A percentile compares a stretch with the other conserved stretches of the same genome.
These are phyloP conservation scores for Neomicropteryx cornuta DNA, from an alignment of 1,140 invertebrate genomes.

Conservation along the genomic window DNA sequence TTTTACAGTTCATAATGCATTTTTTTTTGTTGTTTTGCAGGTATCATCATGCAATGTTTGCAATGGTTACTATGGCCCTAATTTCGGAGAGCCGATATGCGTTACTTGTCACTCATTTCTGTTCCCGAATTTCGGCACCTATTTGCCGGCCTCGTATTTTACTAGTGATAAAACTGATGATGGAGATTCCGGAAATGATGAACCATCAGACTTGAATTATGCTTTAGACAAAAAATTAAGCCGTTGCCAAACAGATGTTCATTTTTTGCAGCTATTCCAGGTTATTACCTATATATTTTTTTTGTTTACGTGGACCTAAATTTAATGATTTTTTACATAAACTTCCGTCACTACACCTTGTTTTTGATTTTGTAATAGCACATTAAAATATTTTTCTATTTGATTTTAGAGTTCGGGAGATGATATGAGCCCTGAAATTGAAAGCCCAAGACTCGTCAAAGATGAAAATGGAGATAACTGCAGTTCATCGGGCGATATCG, in stretches of 20 bases:
- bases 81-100: constrained; percentile 86
- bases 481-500: constrained; percentile 17
- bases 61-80: constrained; percentile 86
- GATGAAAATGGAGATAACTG: constrained; percentile 14
- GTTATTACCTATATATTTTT: too few relatives aligned
- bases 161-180: constrained; percentile 72
- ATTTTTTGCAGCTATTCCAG: too few relatives aligned
- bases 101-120: constrained; percentile 86
- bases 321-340: too few relatives aligned
- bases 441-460: constrained; percentile 9
- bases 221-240: constrained; percentile 14
- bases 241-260: too few relatives aligned
- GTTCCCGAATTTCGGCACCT: constrained; percentile 66
- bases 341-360: too few relatives aligned
- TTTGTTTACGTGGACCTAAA: too few relatives aligned
- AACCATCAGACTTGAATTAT: constrained; percentile 66
- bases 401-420: too few relatives aligned
- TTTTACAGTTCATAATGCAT: not conserved
- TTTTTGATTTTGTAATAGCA: too few relatives aligned
- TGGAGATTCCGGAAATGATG: constrained; percentile 88
- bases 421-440: too few relatives aligned
- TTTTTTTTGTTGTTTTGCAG: constrained; percentile 30
- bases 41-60: constrained; percentile 66
- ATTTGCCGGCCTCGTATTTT: constrained; percentile 44
- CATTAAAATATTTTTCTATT: too few relatives aligned